A percentile compares a stretch with the other conserved stretches of the same genome.
Conservation (phyloP, 2,888 invertebrate genomes). For the Acleris emargana region DNA sequence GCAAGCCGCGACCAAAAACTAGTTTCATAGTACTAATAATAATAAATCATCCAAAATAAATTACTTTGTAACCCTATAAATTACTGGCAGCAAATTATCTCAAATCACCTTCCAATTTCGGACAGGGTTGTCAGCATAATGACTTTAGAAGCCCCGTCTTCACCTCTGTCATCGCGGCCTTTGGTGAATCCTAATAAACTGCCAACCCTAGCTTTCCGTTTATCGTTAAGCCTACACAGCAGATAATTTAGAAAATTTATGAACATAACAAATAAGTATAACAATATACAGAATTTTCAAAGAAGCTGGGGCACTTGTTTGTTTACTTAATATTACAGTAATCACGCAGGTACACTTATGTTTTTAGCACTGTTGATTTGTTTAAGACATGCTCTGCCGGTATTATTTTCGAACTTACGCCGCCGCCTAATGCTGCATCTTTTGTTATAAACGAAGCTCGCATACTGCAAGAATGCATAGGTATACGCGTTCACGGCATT, state of each 20-base stretch:
- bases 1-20: no score
- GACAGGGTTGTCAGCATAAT: conserved; percentile 18
- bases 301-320: conserved; percentile 6
- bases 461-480: no score
- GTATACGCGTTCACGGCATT: no score
- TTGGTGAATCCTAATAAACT: conserved; percentile 4
- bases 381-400: background rate
- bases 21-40: no score
- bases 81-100: conserved; percentile 22
- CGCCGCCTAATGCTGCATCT: no score
- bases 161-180: conserved; percentile 17
- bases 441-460: no score
- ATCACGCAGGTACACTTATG: background rate
- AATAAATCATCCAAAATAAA: background rate
- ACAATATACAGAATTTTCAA: background rate
- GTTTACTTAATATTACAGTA: background rate
- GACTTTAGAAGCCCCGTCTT: conserved; percentile 24
- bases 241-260: conserved; percentile 9
- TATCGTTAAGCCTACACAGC: background rate
- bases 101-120: conserved; percentile 13
- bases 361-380: background rate
- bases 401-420: background rate
- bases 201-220: conserved; percentile 1
- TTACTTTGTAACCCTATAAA: conserved; percentile 1
- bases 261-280: no score